A percentile compares a stretch with the other conserved stretches of the same genome.
These are phyloP conservation scores for Diprion similis DNA, from an alignment of 1,140 invertebrate species.

Conservation along the genomic window DNA sequence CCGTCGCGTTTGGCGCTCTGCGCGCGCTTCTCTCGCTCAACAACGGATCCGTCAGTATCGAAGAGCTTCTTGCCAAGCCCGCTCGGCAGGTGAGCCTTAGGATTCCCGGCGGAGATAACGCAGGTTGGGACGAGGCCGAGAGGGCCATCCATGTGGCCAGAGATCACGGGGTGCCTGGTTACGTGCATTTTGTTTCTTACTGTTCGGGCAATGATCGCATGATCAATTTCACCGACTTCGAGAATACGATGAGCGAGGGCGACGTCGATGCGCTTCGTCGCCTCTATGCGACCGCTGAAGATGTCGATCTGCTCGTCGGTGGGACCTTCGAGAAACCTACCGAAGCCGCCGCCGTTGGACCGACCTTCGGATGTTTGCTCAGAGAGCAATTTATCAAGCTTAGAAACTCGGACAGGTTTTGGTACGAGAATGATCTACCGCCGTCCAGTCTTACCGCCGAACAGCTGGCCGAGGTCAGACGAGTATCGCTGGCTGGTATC, in stretches of 20 bases:
- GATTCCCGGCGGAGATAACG: conserved; percentile 42
- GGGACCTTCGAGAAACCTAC: conserved; percentile 82
- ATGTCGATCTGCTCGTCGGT: conserved; percentile 88
- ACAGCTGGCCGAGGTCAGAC: conserved; percentile 88
- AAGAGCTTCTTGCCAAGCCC: conserved; percentile 45
- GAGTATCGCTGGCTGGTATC: conserved; percentile 80
- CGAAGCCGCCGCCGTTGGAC: conserved; percentile 82
- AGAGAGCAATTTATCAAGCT: conserved; percentile 81
- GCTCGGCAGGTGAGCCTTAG: conserved; percentile 25
- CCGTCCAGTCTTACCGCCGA: conserved; percentile 82
- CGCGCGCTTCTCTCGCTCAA: conserved; percentile 79
- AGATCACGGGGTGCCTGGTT: conserved; percentile 92
- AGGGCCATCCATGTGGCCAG: conserved; percentile 74
- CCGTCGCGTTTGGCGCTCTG: conserved; percentile 77
- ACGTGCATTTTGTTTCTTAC: conserved; percentile 75
- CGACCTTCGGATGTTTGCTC: conserved; percentile 86
- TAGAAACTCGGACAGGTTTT: conserved; percentile 87
- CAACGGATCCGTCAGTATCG: conserved; percentile 38
- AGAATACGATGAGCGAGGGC: conserved; percentile 66
- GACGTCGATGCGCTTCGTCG: conserved; percentile 67
- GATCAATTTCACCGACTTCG: conserved; percentile 70
- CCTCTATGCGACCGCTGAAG: conserved; percentile 75
- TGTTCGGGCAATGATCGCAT: conserved; percentile 68
- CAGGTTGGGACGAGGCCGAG: conserved; percentile 63
- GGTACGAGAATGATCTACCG: conserved; percentile 95